These are phyloP conservation scores for Malachius bipustulatus DNA, from an alignment of 2,888 invertebrate species.

Conservation along the genomic window DNA sequence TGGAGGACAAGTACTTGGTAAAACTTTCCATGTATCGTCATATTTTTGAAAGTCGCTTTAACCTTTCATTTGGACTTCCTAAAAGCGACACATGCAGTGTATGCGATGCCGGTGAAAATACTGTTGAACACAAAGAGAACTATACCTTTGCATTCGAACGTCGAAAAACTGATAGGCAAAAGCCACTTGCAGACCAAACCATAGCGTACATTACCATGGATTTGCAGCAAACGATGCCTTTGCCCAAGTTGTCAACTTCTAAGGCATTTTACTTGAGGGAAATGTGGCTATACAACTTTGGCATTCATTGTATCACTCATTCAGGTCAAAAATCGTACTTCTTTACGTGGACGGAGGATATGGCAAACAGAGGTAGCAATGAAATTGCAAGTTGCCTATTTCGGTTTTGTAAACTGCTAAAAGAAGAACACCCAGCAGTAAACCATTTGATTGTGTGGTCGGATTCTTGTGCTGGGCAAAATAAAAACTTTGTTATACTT, in stretches of 20 bases:
- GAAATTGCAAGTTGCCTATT: slow-evolving; percentile 11
- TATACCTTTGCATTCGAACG: neutral
- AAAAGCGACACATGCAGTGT: slow-evolving; percentile 3
- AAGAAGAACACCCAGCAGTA: slow-evolving; percentile 7
- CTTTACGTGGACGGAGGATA: slow-evolving; percentile 23
- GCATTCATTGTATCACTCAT: slow-evolving; percentile 14
- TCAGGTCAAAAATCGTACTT: slow-evolving; percentile 12
- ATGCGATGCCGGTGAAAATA: neutral
- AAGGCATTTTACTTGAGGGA: slow-evolving; percentile 20
- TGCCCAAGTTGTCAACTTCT: slow-evolving; percentile 18
- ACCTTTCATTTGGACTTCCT: neutral
- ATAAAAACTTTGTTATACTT: slow-evolving; percentile 19
- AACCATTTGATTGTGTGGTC: slow-evolving; percentile 19
- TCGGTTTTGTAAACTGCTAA: slow-evolving; percentile 19
- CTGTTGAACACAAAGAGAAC: slow-evolving; percentile 1
- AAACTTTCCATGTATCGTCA: neutral
- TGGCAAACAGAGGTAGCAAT: slow-evolving; percentile 6
- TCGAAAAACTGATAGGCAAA: neutral
- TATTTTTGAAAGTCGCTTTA: neutral
- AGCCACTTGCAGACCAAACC: no score
- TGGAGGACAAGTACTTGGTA: neutral
- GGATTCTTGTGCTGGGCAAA: slow-evolving; percentile 26
- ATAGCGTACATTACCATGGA: slow-evolving; percentile 17
- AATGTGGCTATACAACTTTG: slow-evolving; percentile 20
- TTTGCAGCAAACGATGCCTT: slow-evolving; percentile 20